Evolutionary conservation across 2,113 vertebrate genomes (phyloP).

Genomic region (Podarcis raffonei): DNA sequence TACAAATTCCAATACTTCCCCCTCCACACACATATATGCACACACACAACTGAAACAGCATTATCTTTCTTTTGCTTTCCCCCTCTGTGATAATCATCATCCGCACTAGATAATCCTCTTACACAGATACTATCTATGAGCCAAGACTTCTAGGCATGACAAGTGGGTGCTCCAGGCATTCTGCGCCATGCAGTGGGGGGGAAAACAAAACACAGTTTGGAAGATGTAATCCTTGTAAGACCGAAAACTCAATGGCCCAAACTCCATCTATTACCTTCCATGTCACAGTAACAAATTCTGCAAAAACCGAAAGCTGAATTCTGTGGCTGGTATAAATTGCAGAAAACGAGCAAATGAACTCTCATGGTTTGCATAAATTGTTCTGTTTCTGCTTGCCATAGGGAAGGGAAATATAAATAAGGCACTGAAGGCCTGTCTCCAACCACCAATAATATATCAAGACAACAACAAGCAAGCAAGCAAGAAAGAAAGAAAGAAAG

Average conservation of each 20-base stretch:
- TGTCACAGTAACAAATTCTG: background rate
- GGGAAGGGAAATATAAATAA: background rate
- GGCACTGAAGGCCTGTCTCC: background rate
- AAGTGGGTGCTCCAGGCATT: background rate
- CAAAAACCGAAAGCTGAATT: background rate
- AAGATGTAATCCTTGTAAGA: background rate
- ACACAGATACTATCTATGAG: background rate
- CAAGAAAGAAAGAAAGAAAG: too few species aligned
- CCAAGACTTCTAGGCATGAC: background rate
- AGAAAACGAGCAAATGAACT: background rate
- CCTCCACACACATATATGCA: background rate
- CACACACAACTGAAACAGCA: too few species aligned
- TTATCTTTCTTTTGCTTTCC: background rate
- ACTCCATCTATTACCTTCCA: background rate
- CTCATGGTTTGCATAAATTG: background rate
- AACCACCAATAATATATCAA: background rate
- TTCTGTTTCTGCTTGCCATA: background rate
- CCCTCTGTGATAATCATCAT: background rate
- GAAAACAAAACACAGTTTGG: background rate
- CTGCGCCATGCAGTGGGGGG: background rate
- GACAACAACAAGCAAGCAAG: background rate
- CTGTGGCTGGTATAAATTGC: background rate
- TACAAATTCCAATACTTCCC: background rate
- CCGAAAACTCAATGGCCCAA: background rate
- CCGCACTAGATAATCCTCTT: conserved; percentile 2